Conservation (phyloP, 1,140 invertebrate species). For the Nasonia longicornis region DNA sequence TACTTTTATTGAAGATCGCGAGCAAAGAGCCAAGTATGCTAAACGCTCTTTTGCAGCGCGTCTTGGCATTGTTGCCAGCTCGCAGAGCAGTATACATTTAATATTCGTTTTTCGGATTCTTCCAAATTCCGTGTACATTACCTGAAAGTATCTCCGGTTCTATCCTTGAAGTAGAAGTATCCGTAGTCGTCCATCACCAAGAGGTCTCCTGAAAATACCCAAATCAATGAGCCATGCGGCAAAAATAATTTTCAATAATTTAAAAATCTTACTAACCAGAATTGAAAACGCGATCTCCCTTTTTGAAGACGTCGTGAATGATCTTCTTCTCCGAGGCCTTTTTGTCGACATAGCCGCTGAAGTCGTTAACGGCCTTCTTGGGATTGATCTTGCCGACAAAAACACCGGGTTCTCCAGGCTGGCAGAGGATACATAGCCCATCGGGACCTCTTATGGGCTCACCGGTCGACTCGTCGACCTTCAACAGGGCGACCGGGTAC, state of each 20-base stretch:
- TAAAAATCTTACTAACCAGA: slow-evolving; percentile 71
- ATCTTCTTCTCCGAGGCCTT: slow-evolving; percentile 94
- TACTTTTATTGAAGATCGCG: too few relatives aligned
- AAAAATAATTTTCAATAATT: slow-evolving; percentile 12
- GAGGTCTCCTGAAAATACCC: slow-evolving; percentile 81
- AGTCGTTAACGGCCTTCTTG: slow-evolving; percentile 76
- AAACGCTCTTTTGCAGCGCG: neutral
- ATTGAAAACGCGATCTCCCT: slow-evolving; percentile 92
- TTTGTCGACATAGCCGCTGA: slow-evolving; percentile 88
- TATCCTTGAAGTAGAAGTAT: slow-evolving; percentile 95
- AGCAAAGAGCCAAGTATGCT: neutral
- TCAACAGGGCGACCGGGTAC: slow-evolving; percentile 82
- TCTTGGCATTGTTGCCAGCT: neutral
- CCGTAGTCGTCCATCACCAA: slow-evolving; percentile 91
- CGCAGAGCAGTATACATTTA: neutral
- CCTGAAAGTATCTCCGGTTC: slow-evolving; percentile 96
- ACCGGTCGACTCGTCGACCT: slow-evolving; percentile 85
- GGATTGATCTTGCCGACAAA: slow-evolving; percentile 85
- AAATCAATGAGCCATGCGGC: neutral
- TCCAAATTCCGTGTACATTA: slow-evolving; percentile 54
- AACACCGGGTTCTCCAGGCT: slow-evolving; percentile 79
- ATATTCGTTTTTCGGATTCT: neutral
- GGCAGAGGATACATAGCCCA: slow-evolving; percentile 85
- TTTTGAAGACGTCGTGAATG: slow-evolving; percentile 83
- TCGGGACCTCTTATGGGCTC: slow-evolving; percentile 80